Conservation (phyloP, 2,888 invertebrate genomes). For the Agrilus biguttatus region DNA sequence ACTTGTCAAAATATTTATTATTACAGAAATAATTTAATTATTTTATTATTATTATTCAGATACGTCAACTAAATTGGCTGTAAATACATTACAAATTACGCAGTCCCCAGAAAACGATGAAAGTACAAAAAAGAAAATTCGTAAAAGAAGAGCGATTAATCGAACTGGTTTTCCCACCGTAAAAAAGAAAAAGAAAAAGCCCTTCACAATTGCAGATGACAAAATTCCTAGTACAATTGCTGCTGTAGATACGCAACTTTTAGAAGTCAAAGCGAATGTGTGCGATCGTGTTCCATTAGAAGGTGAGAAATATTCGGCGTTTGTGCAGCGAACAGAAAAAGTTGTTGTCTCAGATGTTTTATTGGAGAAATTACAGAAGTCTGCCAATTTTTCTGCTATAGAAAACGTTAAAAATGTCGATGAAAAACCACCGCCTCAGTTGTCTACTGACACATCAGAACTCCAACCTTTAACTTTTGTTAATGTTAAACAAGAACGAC, state of each 20-base stretch:
- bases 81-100: conserved; percentile 34
- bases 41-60: too few species aligned
- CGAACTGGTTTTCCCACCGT: conserved; percentile 78
- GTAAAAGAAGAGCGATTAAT: conserved; percentile 65
- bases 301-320: conserved; percentile 52
- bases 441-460: too few species aligned
- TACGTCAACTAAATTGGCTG: conserved; percentile 5
- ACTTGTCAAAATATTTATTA: too few species aligned
- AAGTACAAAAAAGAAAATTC: conserved; percentile 30
- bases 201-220: conserved; percentile 7
- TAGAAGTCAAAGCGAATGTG: conserved; percentile 6
- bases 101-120: conserved; percentile 9
- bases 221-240: neutral
- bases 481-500: conserved; percentile 33
- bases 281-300: conserved; percentile 57
- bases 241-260: too few species aligned
- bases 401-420: neutral
- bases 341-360: conserved; percentile 6
- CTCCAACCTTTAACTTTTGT: too few species aligned
- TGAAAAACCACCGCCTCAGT: too few species aligned
- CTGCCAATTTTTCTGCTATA: neutral
- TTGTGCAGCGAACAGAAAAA: conserved; percentile 42
- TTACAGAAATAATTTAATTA: too few species aligned
- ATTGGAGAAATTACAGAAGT: conserved; percentile 8
- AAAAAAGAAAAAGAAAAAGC: conserved; percentile 67